phyloP scores from a whole-genome alignment of 2,797 vertebrate species.

The Argyrosomus regius region DNA sequence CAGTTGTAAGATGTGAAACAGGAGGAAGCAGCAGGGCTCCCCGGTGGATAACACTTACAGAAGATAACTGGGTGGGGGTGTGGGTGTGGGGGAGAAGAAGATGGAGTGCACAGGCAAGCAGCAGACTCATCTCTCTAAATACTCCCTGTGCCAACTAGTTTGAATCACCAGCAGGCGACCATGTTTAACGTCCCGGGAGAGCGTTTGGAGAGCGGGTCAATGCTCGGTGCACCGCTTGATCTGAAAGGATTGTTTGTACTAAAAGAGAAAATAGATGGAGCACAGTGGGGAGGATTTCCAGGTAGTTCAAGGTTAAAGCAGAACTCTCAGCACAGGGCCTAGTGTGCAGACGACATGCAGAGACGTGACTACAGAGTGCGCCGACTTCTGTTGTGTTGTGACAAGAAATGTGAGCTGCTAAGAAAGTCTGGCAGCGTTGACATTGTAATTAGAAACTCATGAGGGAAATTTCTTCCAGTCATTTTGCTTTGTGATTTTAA shows the following conservation, averaged over 20 bases:
- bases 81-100: not conserved
- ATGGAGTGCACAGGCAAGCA: slow-evolving; percentile 40
- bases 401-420: slow-evolving; percentile 6
- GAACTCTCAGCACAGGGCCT: slow-evolving; percentile 3
- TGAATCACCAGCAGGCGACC: slow-evolving; percentile 62
- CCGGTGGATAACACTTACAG: slow-evolving; percentile 59
- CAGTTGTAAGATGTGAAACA: slow-evolving; percentile 51
- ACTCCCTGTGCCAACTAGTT: slow-evolving; percentile 48
- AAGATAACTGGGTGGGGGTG: slow-evolving; percentile 21
- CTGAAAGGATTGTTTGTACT: slow-evolving; percentile 55
- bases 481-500: slow-evolving; percentile 42
- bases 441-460: slow-evolving; percentile 26
- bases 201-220: slow-evolving; percentile 50
- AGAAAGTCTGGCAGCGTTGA: slow-evolving; percentile 26
- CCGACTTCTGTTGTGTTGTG: not conserved
- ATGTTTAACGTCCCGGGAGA: slow-evolving; percentile 59
- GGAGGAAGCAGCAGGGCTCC: slow-evolving; percentile 56
- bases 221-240: slow-evolving; percentile 32
- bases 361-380: not conserved
- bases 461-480: slow-evolving; percentile 28
- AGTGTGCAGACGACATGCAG: not conserved
- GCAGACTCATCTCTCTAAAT: slow-evolving; percentile 61
- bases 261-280: slow-evolving; percentile 50
- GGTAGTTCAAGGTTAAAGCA: slow-evolving; percentile 70
- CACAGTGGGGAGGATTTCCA: slow-evolving; percentile 42